Conservation (phyloP, 2,888 invertebrate species). For the Spisula solida region DNA sequence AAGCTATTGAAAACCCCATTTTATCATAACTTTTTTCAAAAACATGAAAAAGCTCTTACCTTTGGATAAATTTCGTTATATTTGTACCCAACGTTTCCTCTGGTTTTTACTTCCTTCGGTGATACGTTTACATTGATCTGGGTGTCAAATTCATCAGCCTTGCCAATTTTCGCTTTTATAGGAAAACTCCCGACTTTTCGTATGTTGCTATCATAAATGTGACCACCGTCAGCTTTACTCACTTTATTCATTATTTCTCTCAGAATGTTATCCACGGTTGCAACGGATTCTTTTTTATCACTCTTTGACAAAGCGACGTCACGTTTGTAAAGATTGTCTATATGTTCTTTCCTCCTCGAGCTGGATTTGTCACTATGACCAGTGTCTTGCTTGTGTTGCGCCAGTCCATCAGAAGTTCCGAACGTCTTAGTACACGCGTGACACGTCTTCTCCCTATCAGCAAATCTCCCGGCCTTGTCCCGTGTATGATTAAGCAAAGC, state of each 20-base stretch:
- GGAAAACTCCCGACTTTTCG: conserved; percentile 56
- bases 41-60: not conserved
- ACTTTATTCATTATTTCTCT: conserved; percentile 36
- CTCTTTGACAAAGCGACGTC: conserved; percentile 40
- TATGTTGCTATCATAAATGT: conserved; percentile 50
- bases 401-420: not conserved
- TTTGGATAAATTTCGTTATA: conserved; percentile 28
- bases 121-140: conserved; percentile 42
- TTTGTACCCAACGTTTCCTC: conserved; percentile 37
- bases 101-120: conserved; percentile 10
- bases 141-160: conserved; percentile 59
- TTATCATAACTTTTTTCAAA: too few species aligned
- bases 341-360: conserved; percentile 20
- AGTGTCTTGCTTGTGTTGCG: conserved; percentile 47
- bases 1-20: too few species aligned
- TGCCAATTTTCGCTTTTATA: conserved; percentile 57
- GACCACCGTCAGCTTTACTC: conserved; percentile 47
- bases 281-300: conserved; percentile 45
- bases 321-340: conserved; percentile 40
- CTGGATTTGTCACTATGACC: conserved; percentile 32
- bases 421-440: conserved; percentile 30
- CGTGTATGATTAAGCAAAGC: conserved; percentile 34
- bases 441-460: conserved; percentile 36
- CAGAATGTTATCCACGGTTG: not conserved
- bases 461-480: conserved; percentile 1